phyloP scores from a whole-genome alignment of 1,140 invertebrate species.

The Philotrypesis tridentata region DNA sequence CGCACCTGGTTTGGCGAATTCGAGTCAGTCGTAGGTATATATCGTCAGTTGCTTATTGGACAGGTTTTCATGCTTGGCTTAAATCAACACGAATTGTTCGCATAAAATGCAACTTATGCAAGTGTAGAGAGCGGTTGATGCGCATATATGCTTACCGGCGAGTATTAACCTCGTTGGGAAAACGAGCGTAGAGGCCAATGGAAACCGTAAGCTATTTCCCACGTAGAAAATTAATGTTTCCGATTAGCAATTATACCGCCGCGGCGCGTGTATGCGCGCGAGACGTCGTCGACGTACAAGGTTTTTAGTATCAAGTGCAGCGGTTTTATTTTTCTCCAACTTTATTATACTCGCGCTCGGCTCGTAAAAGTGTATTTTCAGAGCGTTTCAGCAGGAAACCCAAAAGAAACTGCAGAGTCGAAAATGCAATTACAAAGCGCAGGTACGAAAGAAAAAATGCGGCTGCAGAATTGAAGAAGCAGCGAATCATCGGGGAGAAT shows the following conservation, averaged over 20 bases:
- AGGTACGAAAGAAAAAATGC: not conserved
- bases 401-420: not conserved
- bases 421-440: no score
- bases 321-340: no score
- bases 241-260: conserved; percentile 29
- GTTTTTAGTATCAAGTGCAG: not conserved
- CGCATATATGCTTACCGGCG: not conserved
- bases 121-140: no score
- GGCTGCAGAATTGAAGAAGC: not conserved
- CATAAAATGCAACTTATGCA: no score
- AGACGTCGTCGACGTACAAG: not conserved
- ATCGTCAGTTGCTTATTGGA: no score
- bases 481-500: not conserved
- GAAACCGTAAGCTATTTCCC: conserved; percentile 12
- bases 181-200: not conserved
- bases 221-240: conserved; percentile 25
- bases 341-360: no score
- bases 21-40: no score
- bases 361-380: not conserved
- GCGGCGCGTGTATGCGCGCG: not conserved
- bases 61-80: no score
- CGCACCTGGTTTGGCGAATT: not conserved
- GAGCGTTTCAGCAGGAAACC: no score
- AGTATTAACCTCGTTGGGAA: not conserved
- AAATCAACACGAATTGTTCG: no score